Percentiles rank a stretch among this genome's conserved stretches.
Evolutionary conservation across 2,888 invertebrate genomes (phyloP).

Genomic region (Agonopterix subpropinquella): DNA sequence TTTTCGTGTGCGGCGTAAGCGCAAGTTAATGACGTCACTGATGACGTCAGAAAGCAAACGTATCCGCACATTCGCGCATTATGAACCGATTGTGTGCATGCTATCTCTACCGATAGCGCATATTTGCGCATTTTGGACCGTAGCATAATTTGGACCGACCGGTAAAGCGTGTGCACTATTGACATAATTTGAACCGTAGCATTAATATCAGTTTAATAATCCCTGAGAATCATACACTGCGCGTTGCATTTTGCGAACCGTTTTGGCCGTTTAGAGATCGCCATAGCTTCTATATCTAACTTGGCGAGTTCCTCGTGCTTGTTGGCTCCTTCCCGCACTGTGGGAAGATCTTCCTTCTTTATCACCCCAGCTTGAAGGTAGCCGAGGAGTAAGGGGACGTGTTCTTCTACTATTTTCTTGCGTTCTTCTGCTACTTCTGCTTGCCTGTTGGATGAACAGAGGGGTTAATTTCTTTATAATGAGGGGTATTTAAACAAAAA

Average conservation of each 20-base stretch:
- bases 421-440: constrained; percentile 74
- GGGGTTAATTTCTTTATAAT: no score
- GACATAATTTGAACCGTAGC: no score
- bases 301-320: not conserved
- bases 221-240: constrained; percentile 41
- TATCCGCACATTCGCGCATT: no score
- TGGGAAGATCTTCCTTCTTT: constrained; percentile 50
- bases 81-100: no score
- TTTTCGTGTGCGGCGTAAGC: no score
- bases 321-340: constrained; percentile 19
- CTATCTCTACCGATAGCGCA: no score
- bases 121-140: no score
- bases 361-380: constrained; percentile 75
- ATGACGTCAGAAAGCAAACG: no score
- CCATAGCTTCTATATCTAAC: constrained; percentile 26
- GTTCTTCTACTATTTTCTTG: constrained; percentile 68
- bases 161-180: no score
- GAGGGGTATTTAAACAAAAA: no score
- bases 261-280: constrained; percentile 8
- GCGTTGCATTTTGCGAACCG: constrained; percentile 46
- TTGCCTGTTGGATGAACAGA: constrained; percentile 36
- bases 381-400: constrained; percentile 73
- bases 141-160: no score
- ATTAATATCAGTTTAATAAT: constrained; percentile 15
- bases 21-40: no score